These are phyloP conservation scores for Julus scanicus DNA, from an alignment of 2,888 invertebrate genomes.

Conservation along the genomic window DNA sequence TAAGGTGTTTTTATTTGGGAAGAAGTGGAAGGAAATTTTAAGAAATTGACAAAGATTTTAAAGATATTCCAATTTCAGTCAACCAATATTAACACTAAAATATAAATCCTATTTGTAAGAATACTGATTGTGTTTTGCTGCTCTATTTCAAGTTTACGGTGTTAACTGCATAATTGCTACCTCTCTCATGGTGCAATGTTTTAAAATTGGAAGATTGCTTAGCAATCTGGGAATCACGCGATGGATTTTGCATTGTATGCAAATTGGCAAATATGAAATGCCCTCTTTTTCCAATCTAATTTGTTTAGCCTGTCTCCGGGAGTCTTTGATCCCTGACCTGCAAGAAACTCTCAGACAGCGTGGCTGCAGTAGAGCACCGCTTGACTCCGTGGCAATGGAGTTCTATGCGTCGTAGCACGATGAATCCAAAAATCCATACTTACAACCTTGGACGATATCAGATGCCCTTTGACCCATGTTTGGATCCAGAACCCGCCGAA, in stretches of 20 bases:
- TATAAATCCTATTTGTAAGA: too few relatives aligned
- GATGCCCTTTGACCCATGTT: too few relatives aligned
- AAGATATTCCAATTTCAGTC: too few relatives aligned
- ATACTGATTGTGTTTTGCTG: too few relatives aligned
- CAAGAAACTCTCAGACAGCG: background rate
- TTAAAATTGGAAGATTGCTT: background rate
- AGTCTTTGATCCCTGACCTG: background rate
- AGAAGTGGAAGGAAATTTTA: too few relatives aligned
- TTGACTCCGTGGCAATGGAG: background rate
- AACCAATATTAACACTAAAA: too few relatives aligned
- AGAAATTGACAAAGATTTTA: too few relatives aligned
- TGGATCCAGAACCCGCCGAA: background rate
- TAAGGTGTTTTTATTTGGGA: background rate
- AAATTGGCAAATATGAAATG: background rate
- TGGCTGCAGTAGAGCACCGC: background rate
- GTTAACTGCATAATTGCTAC: too few relatives aligned
- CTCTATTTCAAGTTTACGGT: too few relatives aligned
- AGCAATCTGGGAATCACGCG: background rate
- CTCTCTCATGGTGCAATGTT: background rate
- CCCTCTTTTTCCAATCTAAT: background rate
- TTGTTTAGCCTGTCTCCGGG: background rate
- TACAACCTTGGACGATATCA: too few relatives aligned
- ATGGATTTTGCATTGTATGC: constrained; percentile 9
- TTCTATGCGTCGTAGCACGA: too few relatives aligned
- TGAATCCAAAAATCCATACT: too few relatives aligned